Conservation (phyloP, 2,797 vertebrate species). For the Pseudochromis fuscus region DNA sequence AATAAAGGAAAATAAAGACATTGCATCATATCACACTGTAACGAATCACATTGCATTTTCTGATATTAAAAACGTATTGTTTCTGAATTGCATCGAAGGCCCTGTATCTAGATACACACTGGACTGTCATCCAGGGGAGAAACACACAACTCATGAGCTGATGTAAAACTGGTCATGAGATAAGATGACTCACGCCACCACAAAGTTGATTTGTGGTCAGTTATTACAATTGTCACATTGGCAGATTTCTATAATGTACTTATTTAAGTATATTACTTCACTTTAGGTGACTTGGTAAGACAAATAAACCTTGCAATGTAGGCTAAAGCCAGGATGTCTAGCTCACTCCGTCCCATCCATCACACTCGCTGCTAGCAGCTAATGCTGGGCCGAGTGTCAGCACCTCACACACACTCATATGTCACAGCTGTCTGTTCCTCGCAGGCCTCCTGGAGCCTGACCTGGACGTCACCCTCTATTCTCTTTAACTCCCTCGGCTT, state of each 20-base stretch:
- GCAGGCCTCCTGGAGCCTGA: constrained; percentile 54
- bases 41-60: no score
- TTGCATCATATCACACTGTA: no score
- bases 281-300: constrained; percentile 21
- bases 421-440: constrained; percentile 73
- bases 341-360: constrained; percentile 58
- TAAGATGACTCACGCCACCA: neutral
- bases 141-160: no score
- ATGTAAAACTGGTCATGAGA: neutral
- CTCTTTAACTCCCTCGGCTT: constrained; percentile 48
- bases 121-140: no score
- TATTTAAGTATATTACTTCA: constrained; percentile 13
- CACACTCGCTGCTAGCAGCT: constrained; percentile 51
- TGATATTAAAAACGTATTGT: no score
- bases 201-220: constrained; percentile 1
- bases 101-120: no score
- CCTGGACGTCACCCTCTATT: constrained; percentile 65
- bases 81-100: no score
- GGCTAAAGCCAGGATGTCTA: constrained; percentile 29
- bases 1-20: no score
- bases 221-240: neutral
- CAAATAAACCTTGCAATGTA: constrained; percentile 18
- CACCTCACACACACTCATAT: constrained; percentile 64
- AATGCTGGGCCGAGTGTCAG: constrained; percentile 57
- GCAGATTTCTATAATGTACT: constrained; percentile 19